Evolutionary conservation across 2,113 vertebrate genomes (phyloP).

Genomic region (Melanotaenia duboulayi): DNA sequence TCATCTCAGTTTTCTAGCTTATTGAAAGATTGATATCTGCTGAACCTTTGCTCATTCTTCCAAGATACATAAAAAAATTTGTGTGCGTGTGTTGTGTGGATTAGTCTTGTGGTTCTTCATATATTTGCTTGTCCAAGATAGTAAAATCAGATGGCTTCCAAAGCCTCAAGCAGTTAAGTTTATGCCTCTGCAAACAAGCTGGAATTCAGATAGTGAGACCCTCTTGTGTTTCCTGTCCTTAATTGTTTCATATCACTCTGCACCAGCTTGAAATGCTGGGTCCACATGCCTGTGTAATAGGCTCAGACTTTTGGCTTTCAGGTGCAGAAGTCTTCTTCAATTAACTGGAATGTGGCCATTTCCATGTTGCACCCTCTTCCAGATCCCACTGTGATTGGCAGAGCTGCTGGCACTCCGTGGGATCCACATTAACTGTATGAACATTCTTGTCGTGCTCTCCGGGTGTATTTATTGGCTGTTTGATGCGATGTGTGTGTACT

Average conservation of each 20-base stretch:
- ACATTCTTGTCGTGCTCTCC: constrained; percentile 72
- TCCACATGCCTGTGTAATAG: constrained; percentile 39
- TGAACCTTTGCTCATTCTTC: constrained; percentile 38
- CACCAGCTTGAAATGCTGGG: constrained; percentile 18
- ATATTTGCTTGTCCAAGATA: constrained; percentile 48
- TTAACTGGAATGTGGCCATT: constrained; percentile 45
- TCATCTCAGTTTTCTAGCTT: constrained; percentile 19
- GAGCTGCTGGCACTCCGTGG: constrained; percentile 53
- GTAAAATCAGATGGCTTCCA: constrained; percentile 48
- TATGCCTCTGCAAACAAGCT: constrained; percentile 42
- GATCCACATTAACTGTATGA: constrained; percentile 73
- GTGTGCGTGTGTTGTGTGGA: constrained; percentile 5
- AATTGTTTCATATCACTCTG: constrained; percentile 33
- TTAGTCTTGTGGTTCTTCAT: constrained; percentile 22
- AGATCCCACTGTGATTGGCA: constrained; percentile 43
- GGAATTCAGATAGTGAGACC: constrained; percentile 2
- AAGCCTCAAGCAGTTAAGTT: constrained; percentile 38
- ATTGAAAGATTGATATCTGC: constrained; percentile 48
- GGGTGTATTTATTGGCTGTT: constrained; percentile 67
- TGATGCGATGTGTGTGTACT: constrained; percentile 67
- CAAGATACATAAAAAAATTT: constrained; percentile 51
- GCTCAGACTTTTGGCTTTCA: constrained; percentile 26
- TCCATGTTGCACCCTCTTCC: constrained; percentile 26
- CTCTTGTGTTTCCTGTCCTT: constrained; percentile 42
- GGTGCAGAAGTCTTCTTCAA: constrained; percentile 38